Evolutionary conservation across 2,888 invertebrate species (phyloP).

Genomic region (Tuberolachnus salignus): DNA sequence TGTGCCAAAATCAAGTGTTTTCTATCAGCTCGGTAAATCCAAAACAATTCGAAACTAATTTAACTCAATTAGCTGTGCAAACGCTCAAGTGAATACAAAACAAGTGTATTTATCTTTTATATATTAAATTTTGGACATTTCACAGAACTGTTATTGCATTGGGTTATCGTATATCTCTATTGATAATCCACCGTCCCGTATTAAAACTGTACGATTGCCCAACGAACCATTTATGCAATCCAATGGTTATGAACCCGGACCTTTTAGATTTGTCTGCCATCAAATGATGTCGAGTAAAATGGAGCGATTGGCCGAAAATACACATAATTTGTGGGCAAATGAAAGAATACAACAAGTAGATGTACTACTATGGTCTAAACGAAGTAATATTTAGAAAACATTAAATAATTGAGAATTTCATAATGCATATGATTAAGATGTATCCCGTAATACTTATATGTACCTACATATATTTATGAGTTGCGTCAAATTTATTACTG

Average conservation of each 20-base stretch:
- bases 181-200: constrained; percentile 90
- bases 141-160: constrained; percentile 85
- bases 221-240: constrained; percentile 92
- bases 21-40: too few relatives aligned
- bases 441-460: too few relatives aligned
- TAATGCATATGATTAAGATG: too few relatives aligned
- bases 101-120: neutral
- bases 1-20: too few relatives aligned
- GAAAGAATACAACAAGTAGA: constrained; percentile 95
- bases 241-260: constrained; percentile 98
- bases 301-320: constrained; percentile 97
- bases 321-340: constrained; percentile 98
- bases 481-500: neutral
- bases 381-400: constrained; percentile 68
- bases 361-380: constrained; percentile 98
- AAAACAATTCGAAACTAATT: too few relatives aligned
- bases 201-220: constrained; percentile 88
- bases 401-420: too few relatives aligned
- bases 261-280: constrained; percentile 93
- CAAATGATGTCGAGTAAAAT: constrained; percentile 87
- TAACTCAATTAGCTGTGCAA: constrained; percentile 94
- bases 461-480: too few relatives aligned
- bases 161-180: constrained; percentile 96
- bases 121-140: constrained; percentile 3
- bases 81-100: constrained; percentile 79